Evolutionary conservation across 2,113 vertebrate species (phyloP).

Genomic region (Serinus canaria): DNA sequence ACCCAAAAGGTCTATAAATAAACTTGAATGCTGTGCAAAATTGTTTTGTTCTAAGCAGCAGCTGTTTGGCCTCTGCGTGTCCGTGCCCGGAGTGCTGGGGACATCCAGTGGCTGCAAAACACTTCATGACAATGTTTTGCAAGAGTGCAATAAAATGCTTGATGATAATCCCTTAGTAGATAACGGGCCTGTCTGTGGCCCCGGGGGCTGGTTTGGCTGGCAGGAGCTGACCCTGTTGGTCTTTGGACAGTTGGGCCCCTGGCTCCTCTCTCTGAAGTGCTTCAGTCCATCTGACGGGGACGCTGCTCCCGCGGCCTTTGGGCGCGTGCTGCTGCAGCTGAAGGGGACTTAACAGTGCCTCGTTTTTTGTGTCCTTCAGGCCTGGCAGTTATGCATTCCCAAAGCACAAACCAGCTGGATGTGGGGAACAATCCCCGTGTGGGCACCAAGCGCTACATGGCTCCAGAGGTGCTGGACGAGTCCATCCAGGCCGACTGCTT

Average conservation of each 20-base stretch:
- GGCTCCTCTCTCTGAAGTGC: background rate
- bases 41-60: slow-evolving; percentile 44
- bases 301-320: accelerated
- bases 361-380: slow-evolving; percentile 64
- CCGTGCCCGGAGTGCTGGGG: background rate
- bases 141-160: background rate
- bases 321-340: accelerated
- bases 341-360: accelerated
- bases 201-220: background rate
- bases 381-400: slow-evolving; percentile 97
- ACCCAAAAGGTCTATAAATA: slow-evolving; percentile 58
- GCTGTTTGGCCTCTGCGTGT: background rate
- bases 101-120: slow-evolving; percentile 56
- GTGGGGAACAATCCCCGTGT: slow-evolving; percentile 98
- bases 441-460: slow-evolving; percentile 99
- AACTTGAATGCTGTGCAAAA: background rate
- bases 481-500: slow-evolving; percentile 96
- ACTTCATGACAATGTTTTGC: background rate
- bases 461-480: slow-evolving; percentile 94
- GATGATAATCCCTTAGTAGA: background rate
- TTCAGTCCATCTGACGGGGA: background rate
- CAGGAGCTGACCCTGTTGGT: background rate
- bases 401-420: slow-evolving; percentile 95
- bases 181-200: background rate
- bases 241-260: background rate